Evolutionary conservation across 2,113 vertebrate genomes (phyloP).

Genomic region (Protobothrops flavoviridis): DNA sequence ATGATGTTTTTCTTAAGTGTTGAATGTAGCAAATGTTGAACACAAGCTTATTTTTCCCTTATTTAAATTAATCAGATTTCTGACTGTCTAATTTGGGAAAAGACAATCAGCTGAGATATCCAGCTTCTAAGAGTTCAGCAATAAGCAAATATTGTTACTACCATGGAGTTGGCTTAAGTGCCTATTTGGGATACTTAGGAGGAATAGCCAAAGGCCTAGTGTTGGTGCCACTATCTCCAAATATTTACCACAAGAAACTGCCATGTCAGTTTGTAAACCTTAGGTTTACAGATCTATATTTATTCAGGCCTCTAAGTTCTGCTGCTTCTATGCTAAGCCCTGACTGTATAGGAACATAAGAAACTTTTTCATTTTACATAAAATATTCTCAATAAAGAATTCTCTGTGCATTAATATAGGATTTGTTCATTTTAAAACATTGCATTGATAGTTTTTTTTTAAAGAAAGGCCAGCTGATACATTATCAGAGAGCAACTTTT

Average conservation of each 20-base stretch:
- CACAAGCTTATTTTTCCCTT: not conserved
- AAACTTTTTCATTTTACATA: not conserved
- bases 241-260: not conserved
- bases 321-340: not conserved
- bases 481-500: conserved; percentile 43
- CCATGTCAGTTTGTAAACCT: not conserved
- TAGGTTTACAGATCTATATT: not conserved
- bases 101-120: not conserved
- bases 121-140: not conserved
- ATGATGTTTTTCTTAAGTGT: not conserved
- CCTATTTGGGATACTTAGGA: not conserved
- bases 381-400: conserved; percentile 22
- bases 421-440: conserved; percentile 28
- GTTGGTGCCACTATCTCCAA: not conserved
- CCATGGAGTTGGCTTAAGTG: not conserved
- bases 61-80: not conserved
- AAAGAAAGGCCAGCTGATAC: conserved; percentile 7
- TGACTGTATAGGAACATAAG: not conserved
- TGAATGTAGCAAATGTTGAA: not conserved
- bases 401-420: conserved; percentile 12
- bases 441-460: conserved; percentile 17
- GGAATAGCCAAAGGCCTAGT: not conserved
- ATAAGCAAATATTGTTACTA: not conserved
- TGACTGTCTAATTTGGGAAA: not conserved
- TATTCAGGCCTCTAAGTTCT: not conserved